Conservation (phyloP, 1,140 invertebrate genomes). For the Drosophila mojavensis region DNA sequence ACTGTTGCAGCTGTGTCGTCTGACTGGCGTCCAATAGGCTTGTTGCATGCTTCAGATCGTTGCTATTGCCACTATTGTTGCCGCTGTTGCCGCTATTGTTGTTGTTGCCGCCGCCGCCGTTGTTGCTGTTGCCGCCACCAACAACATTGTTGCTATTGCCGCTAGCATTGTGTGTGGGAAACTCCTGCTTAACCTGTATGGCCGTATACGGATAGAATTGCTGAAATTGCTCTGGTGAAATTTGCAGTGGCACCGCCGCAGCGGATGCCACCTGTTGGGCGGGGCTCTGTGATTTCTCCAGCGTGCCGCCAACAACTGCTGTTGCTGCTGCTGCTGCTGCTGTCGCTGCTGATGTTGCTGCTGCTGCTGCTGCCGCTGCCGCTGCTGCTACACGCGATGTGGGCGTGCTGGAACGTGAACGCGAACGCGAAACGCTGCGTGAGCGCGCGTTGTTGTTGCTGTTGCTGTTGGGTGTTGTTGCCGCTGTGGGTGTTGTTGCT, state of each 20-base stretch:
- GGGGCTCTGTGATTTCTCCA: constrained; percentile 84
- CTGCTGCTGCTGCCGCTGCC: constrained; percentile 72
- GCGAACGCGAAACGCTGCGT: constrained; percentile 49
- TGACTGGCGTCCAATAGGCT: constrained; percentile 78
- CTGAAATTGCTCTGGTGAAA: constrained; percentile 81
- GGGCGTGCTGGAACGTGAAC: constrained; percentile 43
- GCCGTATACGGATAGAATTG: constrained; percentile 84
- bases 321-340: constrained; percentile 7
- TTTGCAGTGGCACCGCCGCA: constrained; percentile 76
- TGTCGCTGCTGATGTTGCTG: neutral
- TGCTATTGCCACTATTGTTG: constrained; percentile 25
- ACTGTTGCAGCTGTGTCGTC: constrained; percentile 76
- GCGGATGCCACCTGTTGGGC: constrained; percentile 81
- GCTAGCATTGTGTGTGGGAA: constrained; percentile 66
- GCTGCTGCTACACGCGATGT: constrained; percentile 35
- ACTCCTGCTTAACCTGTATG: constrained; percentile 85
- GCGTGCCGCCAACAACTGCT: constrained; percentile 52
- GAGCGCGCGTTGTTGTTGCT: constrained; percentile 24
- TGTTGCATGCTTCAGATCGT: constrained; percentile 81
- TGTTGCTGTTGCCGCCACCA: constrained; percentile 6
- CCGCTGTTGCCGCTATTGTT: neutral
- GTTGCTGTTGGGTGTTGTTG: constrained; percentile 67
- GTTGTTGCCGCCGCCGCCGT: constrained; percentile 5
- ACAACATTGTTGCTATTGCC: neutral
- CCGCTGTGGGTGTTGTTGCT: constrained; percentile 18